Evolutionary conservation across 2,888 invertebrate species (phyloP), one percentile per base, ranked within the genome.

Genomic region (Melieria omissa): DNA sequence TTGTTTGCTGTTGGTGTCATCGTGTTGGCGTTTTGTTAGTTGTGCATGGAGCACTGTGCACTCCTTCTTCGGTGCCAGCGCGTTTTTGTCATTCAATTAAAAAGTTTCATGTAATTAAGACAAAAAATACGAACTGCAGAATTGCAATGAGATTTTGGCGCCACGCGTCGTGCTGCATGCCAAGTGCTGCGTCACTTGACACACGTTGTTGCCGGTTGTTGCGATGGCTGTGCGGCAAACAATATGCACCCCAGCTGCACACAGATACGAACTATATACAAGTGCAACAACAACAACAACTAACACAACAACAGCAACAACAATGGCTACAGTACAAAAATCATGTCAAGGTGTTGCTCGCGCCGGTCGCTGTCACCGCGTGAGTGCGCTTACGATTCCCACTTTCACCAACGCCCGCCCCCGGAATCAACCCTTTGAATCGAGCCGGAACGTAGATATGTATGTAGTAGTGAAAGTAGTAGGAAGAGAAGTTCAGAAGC

Each of bases 91-190:
- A 60, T 67, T 46, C 67, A 67, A 67, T 67, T 67, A 67, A 67
- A 58, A 67, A 67, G 58, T 67, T 67, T n/a, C 58, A 55, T 57
- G 47, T 67, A 58, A 67, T 67, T 67, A 67, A 57, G 67, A 44
- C 4, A 10, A 61, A 57, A 57, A 57, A 12, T 57, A 14, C 10
- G 7, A 9, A 52, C n/a, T 44, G 61, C 45, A 61, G 58, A 58
- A 58, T 41, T 58, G 58, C 58, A 12, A 52, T 8, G 52, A 52
- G 7, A 52, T 52, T 52, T 52, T 52, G 12, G 52, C 14, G 29
- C 29, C 29, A 29, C 29, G 1, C 29, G 2, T 29, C 29, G 29
- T 29, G 29, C 29, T 29, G 29, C 29, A 29, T 29, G 29, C 29
- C 29, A 29, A 29, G 29, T 29, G 29, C 29, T 29, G 29, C 29